Base-by-base conservation (phyloP, 2,797 vertebrate species). In the Acomys russatus region DNA sequence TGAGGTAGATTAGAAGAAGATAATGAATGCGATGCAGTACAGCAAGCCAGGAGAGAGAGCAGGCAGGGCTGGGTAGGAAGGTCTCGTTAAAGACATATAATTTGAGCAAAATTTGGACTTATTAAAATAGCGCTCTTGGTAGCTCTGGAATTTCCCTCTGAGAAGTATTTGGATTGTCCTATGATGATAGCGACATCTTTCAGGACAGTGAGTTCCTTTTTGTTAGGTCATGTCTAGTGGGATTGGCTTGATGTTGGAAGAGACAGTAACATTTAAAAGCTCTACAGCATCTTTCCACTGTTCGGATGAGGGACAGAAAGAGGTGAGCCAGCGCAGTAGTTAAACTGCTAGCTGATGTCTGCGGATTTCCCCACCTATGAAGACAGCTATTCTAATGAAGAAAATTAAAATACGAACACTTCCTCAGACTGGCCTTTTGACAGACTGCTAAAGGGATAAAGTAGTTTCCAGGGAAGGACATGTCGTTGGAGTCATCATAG, bases 391-490 rank as follows among this genome's bases (percentile, higher is more conserved):
- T 86, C 68, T 64, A 90, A 54, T 18, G 15, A 93, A 83, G 93
- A 89, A 91, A 92, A 33, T 18, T 79, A 61, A 95, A 90, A 90
- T 74, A 30, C 59, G 35, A 54, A 5, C 35, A 56, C n/a, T 88
- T 88, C 5, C 68, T 30, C 30, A 5, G 54, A 88, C 77, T 85
- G 73, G 51, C 61, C 64, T 94, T 92, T 77, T 84, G 76, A 91
- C 35, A 38, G 49, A 4, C 11, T 14, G 61, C 63, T 74, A 59
- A 87, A 85, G 73, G 8, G 66, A 51, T 70, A 49, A 84, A 56
- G 63, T 28, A 12, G 49, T 33, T 76, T 71, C 17, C 25, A 44
- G 38, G 49, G 90, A 94, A 95, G 56, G 68, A 17, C 10, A 12
- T 6, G n/a, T 54, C 56, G 85, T 68, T 71, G 33, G 70, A 51